phyloP scores from a whole-genome alignment of 2,888 invertebrate species.

The Phengaris alcon region DNA sequence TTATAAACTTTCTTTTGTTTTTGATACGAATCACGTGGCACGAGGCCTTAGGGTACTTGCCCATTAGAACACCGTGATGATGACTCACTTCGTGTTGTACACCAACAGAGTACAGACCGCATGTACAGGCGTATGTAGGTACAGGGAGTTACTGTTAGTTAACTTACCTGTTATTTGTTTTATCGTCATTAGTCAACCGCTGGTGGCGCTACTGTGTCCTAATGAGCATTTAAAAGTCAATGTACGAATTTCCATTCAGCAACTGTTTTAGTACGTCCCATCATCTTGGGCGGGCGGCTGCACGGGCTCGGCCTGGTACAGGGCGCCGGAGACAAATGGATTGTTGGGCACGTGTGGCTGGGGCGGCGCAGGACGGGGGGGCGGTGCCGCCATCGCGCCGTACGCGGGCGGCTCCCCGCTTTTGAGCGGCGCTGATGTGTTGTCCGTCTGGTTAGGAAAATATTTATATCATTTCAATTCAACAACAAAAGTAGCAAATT shows the following conservation, averaged over 20 bases:
- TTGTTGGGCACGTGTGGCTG: slow-evolving; percentile 81
- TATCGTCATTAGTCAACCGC: not conserved
- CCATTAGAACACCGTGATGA: not conserved
- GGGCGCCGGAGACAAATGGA: slow-evolving; percentile 79
- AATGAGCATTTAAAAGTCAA: not conserved
- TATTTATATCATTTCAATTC: not conserved
- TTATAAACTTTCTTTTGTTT: not conserved
- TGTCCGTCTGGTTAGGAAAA: slow-evolving; percentile 55
- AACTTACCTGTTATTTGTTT: not conserved
- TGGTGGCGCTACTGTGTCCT: not conserved
- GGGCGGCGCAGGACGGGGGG: slow-evolving; percentile 75
- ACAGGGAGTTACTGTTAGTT: not conserved
- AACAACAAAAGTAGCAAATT: too few species aligned
- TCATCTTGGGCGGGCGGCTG: slow-evolving; percentile 81
- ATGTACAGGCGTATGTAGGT: too few species aligned
- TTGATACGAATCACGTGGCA: not conserved
- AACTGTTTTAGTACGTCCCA: slow-evolving; percentile 54
- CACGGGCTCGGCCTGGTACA: slow-evolving; percentile 81
- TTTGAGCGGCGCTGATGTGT: slow-evolving; percentile 62
- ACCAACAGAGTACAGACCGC: not conserved
- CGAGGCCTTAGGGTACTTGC: not conserved
- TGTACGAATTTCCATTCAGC: not conserved
- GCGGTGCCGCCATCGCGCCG: slow-evolving; percentile 64
- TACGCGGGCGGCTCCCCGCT: slow-evolving; percentile 61
- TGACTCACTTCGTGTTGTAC: not conserved